Evolutionary conservation across 2,797 vertebrate genomes (phyloP).

Genomic region (Cynodonichthys magdalenae): DNA sequence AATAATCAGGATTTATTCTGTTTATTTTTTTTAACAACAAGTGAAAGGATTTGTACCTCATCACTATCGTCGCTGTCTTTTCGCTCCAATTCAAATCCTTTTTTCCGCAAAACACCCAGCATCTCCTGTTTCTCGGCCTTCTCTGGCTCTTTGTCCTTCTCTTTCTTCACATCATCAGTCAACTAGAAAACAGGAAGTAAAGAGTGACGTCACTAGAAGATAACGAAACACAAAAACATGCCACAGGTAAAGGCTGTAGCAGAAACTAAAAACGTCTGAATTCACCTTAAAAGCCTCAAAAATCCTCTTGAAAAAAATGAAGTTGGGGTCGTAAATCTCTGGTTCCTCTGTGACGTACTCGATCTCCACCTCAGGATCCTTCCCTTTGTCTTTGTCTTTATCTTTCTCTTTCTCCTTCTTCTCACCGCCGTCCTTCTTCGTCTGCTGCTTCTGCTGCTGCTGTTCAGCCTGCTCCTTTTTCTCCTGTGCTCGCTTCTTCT

Average conservation of each 20-base stretch:
- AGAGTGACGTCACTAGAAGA: fast-evolving
- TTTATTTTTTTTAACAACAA: not conserved
- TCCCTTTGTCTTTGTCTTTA: slow-evolving; percentile 75
- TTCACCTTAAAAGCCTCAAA: slow-evolving; percentile 93
- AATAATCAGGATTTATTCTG: not conserved
- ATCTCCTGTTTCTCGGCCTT: slow-evolving; percentile 85
- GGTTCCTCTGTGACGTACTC: slow-evolving; percentile 92
- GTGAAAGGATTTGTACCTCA: slow-evolving; percentile 68
- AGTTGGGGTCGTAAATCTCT: slow-evolving; percentile 92
- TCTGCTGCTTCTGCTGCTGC: slow-evolving; percentile 40
- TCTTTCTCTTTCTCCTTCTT: slow-evolving; percentile 76
- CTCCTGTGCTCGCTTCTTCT: slow-evolving; percentile 78
- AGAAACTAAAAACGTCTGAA: not conserved
- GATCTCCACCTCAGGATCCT: slow-evolving; percentile 86
- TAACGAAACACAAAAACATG: not conserved
- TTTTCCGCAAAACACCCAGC: slow-evolving; percentile 82
- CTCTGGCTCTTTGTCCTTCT: slow-evolving; percentile 93
- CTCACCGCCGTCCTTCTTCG: slow-evolving; percentile 44
- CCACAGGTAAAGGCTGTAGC: not conserved
- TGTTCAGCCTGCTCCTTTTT: slow-evolving; percentile 81
- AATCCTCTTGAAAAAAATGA: slow-evolving; percentile 93
- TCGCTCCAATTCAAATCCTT: slow-evolving; percentile 89
- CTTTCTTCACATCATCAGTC: slow-evolving; percentile 92
- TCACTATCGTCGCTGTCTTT: slow-evolving; percentile 91
- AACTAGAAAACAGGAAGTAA: slow-evolving; percentile 66